A percentile compares a stretch with the other conserved stretches of the same genome.
These are phyloP conservation scores for Patagioenas fasciata DNA, from an alignment of 2,113 vertebrate genomes.

Conservation along the genomic window DNA sequence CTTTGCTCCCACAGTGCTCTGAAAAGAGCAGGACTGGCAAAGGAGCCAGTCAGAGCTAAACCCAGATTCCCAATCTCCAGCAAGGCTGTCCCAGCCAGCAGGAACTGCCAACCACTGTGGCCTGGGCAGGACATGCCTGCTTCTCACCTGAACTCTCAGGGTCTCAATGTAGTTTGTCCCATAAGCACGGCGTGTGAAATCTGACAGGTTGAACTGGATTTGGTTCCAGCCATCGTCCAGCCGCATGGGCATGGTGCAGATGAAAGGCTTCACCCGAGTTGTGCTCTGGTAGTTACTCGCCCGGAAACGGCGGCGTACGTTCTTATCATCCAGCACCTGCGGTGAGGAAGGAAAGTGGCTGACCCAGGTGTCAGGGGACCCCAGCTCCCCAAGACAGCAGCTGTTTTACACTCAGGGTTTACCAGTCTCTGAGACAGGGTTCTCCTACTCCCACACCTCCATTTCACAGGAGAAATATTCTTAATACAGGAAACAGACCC, in stretches of 20 bases:
- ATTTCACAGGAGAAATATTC: neutral
- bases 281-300: constrained; percentile 98
- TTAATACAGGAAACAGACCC: neutral
- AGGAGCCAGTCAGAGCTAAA: neutral
- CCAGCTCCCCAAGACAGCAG: too few species aligned
- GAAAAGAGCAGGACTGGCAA: neutral
- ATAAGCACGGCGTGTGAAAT: constrained; percentile 93
- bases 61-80: neutral
- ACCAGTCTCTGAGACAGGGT: neutral
- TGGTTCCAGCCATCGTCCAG: constrained; percentile 98
- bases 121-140: rapidly evolving
- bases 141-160: constrained; percentile 88
- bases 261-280: constrained; percentile 94
- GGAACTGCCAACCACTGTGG: rapidly evolving
- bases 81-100: neutral
- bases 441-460: neutral
- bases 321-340: constrained; percentile 97
- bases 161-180: constrained; percentile 98
- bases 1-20: neutral
- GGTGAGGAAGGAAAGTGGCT: neutral
- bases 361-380: rapidly evolving
- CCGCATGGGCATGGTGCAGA: constrained; percentile 98
- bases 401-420: neutral
- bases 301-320: constrained; percentile 90
- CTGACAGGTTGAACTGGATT: constrained; percentile 95